Evolutionary conservation across 2,888 invertebrate species (phyloP).

Genomic region (Hemistola chrysoprasaria): DNA sequence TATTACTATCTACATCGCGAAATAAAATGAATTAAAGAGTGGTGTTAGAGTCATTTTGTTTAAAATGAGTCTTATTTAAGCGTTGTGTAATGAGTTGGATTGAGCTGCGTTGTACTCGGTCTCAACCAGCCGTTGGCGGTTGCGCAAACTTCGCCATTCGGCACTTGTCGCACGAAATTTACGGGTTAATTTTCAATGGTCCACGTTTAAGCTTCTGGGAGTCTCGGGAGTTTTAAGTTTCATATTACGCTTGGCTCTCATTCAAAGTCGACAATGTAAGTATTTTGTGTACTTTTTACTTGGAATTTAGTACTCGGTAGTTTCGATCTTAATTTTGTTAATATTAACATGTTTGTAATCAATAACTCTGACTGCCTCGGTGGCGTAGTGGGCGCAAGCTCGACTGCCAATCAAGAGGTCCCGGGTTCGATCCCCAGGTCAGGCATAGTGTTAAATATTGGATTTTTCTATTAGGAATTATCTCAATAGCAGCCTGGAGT

Average conservation of each 20-base stretch:
- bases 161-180: constrained; percentile 79
- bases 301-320: not conserved
- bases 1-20: no score
- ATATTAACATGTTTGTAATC: no score
- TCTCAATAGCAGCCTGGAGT: no score
- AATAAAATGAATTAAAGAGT: no score
- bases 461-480: no score
- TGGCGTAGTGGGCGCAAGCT: no score
- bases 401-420: no score
- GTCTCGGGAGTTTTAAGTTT: constrained; percentile 72
- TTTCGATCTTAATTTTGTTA: not conserved
- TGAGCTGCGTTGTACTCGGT: constrained; percentile 48
- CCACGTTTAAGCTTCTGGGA: constrained; percentile 62
- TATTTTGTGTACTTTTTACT: constrained; percentile 15
- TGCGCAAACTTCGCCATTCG: constrained; percentile 73
- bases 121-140: constrained; percentile 67
- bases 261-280: constrained; percentile 37
- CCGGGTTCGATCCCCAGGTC: no score
- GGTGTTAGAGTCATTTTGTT: constrained; percentile 2
- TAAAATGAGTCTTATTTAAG: constrained; percentile 30
- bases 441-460: no score
- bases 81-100: constrained; percentile 60
- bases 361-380: no score
- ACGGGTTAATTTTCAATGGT: constrained; percentile 79
- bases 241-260: constrained; percentile 52